These are phyloP conservation scores for Holcopasites calliopsidis DNA, from an alignment of 1,140 invertebrate genomes.

Conservation along the genomic window DNA sequence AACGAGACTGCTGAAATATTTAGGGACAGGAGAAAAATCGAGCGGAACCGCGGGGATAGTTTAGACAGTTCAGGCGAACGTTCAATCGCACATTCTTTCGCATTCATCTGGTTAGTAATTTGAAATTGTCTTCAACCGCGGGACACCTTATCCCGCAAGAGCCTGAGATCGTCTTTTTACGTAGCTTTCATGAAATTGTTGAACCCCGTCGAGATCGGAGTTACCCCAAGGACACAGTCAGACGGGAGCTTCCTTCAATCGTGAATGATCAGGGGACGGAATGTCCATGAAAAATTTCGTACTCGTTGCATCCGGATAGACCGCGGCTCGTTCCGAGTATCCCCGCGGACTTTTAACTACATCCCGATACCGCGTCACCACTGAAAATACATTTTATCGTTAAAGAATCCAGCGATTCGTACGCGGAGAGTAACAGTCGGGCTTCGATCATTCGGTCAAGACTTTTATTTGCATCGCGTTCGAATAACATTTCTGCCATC, in stretches of 20 bases:
- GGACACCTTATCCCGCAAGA: neutral
- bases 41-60: too few relatives aligned
- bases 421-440: too few relatives aligned
- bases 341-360: neutral
- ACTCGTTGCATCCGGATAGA: neutral
- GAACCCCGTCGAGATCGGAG: neutral
- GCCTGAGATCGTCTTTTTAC: neutral
- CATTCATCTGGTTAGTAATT: too few relatives aligned
- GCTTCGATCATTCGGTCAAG: too few relatives aligned
- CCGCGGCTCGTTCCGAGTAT: neutral
- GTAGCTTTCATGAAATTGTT: neutral
- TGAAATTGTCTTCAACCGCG: neutral
- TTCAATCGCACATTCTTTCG: too few relatives aligned
- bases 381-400: neutral
- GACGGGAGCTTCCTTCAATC: neutral
- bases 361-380: neutral
- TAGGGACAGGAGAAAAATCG: too few relatives aligned
- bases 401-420: neutral
- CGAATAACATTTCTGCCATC: too few relatives aligned
- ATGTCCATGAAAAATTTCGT: slow-evolving; percentile 5
- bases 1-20: too few relatives aligned
- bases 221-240: neutral
- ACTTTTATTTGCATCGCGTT: too few relatives aligned
- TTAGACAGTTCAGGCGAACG: too few relatives aligned
- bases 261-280: neutral